Evolutionary conservation across 2,113 vertebrate genomes (phyloP), one percentile per base, ranked within the genome.

Genomic region (Corythornis cristatus): DNA sequence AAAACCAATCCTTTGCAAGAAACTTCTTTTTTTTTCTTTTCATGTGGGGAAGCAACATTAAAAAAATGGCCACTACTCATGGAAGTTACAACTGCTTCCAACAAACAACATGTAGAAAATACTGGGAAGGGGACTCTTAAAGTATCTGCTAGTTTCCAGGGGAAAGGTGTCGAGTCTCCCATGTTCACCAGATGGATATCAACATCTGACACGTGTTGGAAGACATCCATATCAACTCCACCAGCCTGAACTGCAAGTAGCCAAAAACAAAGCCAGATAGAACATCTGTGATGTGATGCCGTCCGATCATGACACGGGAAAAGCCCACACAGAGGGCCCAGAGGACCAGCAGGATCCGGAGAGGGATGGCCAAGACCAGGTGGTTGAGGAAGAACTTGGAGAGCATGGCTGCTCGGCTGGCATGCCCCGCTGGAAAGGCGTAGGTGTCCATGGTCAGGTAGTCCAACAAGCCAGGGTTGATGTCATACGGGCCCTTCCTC

Each of bases 371-470:
- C 95, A 99, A 97, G 37, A 99, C 99, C 96, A 99, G 97, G 97
- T 99, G 99, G 75, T 98, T 99, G 94, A 99, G 98, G 94, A 99
- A 98, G 98, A 99, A 99, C 96, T 98, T 99, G 96, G 99, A 98
- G 42, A 99, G 98, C 99, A 99, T 99, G 85, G 98, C 98, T 0
- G 98, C 99, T 4, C 99, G 93, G 97, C 99, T 99, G 96, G 99
- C 99, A 0, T 99, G 99, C 2, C 98, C 99, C 0, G 98, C 99
- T 0, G 99, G 99, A 80, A 99, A 99, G 15, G 99, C 98, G 7
- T 99, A 99, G 29, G 98, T n/a, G 95, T 99, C 99, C 98, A 99
- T 99, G 84, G 98, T 98, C 51, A 99, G 82, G 71, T 98, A 98
- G 98, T 99, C 99, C 97, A 99, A 86, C 77, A 99, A 97, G 57